Conservation (phyloP, 2,797 vertebrate genomes). For the Phyllotis vaccarum region DNA sequence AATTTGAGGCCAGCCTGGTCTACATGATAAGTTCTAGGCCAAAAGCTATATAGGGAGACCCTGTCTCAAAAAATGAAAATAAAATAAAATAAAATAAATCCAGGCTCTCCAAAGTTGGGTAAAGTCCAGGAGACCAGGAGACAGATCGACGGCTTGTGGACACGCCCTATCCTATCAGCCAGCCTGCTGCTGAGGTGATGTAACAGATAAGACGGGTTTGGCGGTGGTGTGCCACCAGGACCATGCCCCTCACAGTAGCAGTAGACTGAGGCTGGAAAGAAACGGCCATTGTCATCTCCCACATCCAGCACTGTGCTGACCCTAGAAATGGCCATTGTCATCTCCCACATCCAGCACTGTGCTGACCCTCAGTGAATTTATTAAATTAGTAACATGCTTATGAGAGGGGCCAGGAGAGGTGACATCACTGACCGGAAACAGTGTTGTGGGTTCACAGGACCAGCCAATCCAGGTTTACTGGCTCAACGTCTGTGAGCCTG, state of each 20-base stretch:
- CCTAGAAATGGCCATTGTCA: no score
- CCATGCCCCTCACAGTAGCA: fast-evolving
- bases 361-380: not conserved
- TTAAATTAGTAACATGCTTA: not conserved
- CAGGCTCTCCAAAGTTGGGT: not conserved
- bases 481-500: not conserved
- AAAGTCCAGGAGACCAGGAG: not conserved
- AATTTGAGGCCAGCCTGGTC: not conserved
- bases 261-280: not conserved
- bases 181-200: not conserved
- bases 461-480: not conserved
- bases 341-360: fast-evolving
- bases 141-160: not conserved
- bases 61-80: not conserved
- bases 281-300: not conserved
- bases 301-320: not conserved
- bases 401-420: not conserved
- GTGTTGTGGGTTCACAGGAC: not conserved
- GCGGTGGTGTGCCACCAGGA: no score
- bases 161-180: not conserved
- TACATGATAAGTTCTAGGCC: not conserved
- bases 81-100: not conserved
- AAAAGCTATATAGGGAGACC: not conserved
- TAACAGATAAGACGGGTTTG: not conserved
- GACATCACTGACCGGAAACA: not conserved